A percentile compares a stretch with the other conserved stretches of the same genome.
phyloP scores from a whole-genome alignment of 2,797 vertebrate species.

The Scomberomorus guttatus region DNA sequence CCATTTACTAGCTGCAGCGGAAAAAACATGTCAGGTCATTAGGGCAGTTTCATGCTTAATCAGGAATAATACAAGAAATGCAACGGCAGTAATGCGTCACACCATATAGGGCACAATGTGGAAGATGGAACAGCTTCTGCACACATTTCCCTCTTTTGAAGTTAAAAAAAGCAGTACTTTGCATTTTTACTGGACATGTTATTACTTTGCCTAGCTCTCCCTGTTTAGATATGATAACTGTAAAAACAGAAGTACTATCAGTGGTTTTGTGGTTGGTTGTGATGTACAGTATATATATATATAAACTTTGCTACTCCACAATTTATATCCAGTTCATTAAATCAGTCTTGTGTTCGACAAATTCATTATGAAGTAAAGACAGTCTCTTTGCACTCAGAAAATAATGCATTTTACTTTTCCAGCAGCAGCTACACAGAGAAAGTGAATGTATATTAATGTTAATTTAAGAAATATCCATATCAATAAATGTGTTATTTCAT shows the following conservation, averaged over 20 bases:
- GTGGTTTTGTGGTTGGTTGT: not conserved
- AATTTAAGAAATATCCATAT: too few relatives aligned
- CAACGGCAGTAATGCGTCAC: conserved; percentile 13
- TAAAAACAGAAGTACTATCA: not conserved
- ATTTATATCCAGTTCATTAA: too few relatives aligned
- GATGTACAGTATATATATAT: not conserved
- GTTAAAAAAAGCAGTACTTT: not conserved
- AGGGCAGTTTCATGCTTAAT: conserved; percentile 56
- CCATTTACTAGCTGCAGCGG: conserved; percentile 42
- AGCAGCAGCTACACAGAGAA: too few relatives aligned
- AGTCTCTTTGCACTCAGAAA: too few relatives aligned
- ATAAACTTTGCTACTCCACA: too few relatives aligned
- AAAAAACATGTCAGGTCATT: conserved; percentile 59
- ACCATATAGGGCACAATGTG: too few relatives aligned
- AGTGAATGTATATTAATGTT: too few relatives aligned
- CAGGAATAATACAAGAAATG: conserved; percentile 37
- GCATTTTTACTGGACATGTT: not conserved
- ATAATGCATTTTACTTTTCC: too few relatives aligned
- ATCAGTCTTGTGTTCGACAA: too few relatives aligned
- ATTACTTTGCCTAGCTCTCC: not conserved
- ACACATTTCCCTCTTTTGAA: not conserved
- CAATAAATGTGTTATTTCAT: too few relatives aligned
- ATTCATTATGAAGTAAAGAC: too few relatives aligned
- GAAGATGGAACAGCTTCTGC: not conserved
- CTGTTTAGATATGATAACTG: not conserved